Evolutionary conservation across 2,797 vertebrate genomes (phyloP).

Genomic region (Gephyroberyx darwinii): DNA sequence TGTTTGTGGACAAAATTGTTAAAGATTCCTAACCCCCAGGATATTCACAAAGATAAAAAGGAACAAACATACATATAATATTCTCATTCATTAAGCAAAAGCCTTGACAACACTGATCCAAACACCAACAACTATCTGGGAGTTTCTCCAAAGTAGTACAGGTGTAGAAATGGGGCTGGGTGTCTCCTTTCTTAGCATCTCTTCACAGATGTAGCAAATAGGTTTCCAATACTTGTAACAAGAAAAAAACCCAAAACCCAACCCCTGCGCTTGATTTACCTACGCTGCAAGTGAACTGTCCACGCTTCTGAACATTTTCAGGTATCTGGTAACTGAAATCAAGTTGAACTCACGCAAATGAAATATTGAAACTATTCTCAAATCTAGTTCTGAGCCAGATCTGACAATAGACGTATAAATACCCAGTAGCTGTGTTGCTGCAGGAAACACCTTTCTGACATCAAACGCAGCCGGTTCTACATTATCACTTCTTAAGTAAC

Average conservation of each 20-base stretch:
- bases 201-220: constrained; percentile 36
- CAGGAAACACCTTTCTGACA: constrained; percentile 46
- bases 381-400: constrained; percentile 36
- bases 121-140: constrained; percentile 23
- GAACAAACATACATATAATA: constrained; percentile 34
- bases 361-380: constrained; percentile 52
- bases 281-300: constrained; percentile 35
- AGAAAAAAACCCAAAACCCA: not conserved
- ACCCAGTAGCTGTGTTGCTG: constrained; percentile 56
- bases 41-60: constrained; percentile 44
- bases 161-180: constrained; percentile 36
- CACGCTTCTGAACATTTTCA: constrained; percentile 42
- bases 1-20: constrained; percentile 31
- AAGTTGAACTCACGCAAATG: constrained; percentile 36
- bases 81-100: constrained; percentile 34
- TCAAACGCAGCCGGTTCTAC: constrained; percentile 36
- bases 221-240: constrained; percentile 26
- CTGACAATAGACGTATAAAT: constrained; percentile 52
- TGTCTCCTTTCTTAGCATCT: constrained; percentile 25
- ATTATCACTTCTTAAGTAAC: not conserved
- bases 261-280: constrained; percentile 30
- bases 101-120: constrained; percentile 25
- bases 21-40: constrained; percentile 14
- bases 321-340: constrained; percentile 44
- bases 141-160: constrained; percentile 50